Percentiles rank a stretch among this genome's conserved stretches.
Evolutionary conservation across 2,113 vertebrate species (phyloP).

Genomic region (Ochotona curzoniae): DNA sequence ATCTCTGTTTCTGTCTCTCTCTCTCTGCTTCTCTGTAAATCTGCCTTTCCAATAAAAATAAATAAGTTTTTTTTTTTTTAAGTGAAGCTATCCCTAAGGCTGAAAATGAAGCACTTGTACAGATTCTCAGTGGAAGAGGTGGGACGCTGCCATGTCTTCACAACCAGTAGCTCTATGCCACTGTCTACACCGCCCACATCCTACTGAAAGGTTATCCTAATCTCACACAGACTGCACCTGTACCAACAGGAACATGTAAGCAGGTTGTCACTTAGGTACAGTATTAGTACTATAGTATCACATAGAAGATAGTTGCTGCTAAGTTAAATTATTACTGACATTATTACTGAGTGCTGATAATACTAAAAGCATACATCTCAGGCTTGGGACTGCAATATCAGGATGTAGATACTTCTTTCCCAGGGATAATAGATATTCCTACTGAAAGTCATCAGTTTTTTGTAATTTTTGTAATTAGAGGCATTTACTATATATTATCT

Average conservation of each 20-base stretch:
- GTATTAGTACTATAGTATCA: background rate
- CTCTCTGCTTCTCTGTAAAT: too few species aligned
- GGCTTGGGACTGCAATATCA: background rate
- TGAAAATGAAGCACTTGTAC: slow-evolving; percentile 15
- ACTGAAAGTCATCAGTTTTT: background rate
- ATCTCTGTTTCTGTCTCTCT: too few species aligned
- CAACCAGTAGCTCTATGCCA: too few species aligned
- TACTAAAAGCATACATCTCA: background rate
- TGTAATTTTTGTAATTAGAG: background rate
- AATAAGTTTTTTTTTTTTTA: background rate
- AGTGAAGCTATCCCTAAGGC: background rate
- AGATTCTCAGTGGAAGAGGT: background rate
- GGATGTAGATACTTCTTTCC: background rate
- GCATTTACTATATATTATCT: background rate
- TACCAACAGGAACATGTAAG: background rate
- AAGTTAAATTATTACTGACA: background rate
- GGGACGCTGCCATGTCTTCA: background rate
- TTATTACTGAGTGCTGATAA: background rate
- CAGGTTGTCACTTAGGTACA: background rate
- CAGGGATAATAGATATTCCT: background rate
- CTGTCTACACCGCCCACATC: background rate
- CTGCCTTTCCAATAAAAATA: too few species aligned
- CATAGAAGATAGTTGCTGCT: background rate
- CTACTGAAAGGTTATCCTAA: background rate
- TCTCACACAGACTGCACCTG: background rate